Evolutionary conservation across 1,140 invertebrate genomes (phyloP), one percentile per base, ranked within the genome.

Genomic region (Megathymus violae): DNA sequence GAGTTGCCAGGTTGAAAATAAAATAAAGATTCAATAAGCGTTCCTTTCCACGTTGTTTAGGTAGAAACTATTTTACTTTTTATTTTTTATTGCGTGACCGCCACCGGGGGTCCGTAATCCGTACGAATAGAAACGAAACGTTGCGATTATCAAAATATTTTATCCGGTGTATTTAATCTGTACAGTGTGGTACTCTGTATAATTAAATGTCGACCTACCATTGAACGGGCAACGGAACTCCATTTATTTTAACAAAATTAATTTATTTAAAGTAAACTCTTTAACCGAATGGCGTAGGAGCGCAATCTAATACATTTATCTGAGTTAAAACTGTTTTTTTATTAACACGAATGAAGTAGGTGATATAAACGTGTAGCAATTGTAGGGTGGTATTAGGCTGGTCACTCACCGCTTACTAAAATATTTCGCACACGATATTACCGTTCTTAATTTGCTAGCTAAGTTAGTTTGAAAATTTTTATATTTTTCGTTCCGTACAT

Each of bases 151-250:
- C 68, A 69, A 62, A 69, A 44, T 47, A 63, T n/a, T n/a, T n/a
- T 67, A 76, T 67, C 63, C 69, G 38, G 17, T 7, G 43, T 64
- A 46, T 71, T 69, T 64, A 71, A 64, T 69, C 71, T 67, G 65
- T 71, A 65, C 58, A 67, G 58, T 69, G 60, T 64, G 64, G 47
- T 50, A 56, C 64, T 61, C 46, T n/a, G 47, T 76, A 75, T 82
- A 78, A 82, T 80, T 80, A 80, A 83, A 83, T 80, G 82, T 78
- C 82, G 79, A 67, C 80, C 75, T 71, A 19, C 36, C 64, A 46
- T 54, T 60, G 60, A 78, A 85, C 78, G 76, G 76, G 69, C n/a
- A n/a, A n/a, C n/a, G n/a, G n/a, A n/a, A 14, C 54, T 31, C 22
- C 43, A 36, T 58, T 58, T 58, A 40, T 43, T 65, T 73, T 47